A percentile compares a stretch with the other conserved stretches of the same genome.
These are phyloP conservation scores for Halcyon chelicuti DNA, from an alignment of 2,797 vertebrate genomes.

Conservation along the genomic window DNA sequence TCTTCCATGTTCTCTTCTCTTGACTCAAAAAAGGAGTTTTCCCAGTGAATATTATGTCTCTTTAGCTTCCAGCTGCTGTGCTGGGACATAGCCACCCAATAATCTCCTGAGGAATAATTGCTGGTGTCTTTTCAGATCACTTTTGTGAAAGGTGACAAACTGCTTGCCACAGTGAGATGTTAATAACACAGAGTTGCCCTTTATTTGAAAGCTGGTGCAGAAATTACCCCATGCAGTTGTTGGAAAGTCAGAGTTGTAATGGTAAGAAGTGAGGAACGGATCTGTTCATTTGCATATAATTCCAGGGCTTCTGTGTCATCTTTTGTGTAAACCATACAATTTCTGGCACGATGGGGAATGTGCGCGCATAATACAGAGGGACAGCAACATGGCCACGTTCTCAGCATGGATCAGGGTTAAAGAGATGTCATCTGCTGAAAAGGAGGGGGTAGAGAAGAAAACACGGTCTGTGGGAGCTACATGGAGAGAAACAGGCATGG, in stretches of 20 bases:
- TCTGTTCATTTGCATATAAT: conserved; percentile 78
- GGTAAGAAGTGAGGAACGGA: conserved; percentile 15
- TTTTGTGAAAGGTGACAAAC: conserved; percentile 79
- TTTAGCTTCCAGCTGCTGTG: conserved; percentile 48
- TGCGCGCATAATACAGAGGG: conserved; percentile 42
- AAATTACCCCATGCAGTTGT: conserved; percentile 62
- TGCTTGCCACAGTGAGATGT: conserved; percentile 71
- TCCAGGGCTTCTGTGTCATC: conserved; percentile 70
- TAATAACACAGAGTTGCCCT: conserved; percentile 77
- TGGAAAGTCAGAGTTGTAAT: conserved; percentile 64
- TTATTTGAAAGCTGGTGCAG: conserved; percentile 69
- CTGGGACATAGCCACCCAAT: conserved; percentile 64
- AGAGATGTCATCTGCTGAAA: background rate
- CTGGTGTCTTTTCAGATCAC: conserved; percentile 80
- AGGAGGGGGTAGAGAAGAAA: background rate
- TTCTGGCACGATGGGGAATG: conserved; percentile 59
- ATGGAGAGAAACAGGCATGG: background rate
- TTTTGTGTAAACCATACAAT: conserved; percentile 73
- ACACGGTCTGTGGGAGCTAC: background rate
- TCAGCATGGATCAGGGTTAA: conserved; percentile 10
- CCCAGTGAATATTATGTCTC: background rate
- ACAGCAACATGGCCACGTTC: background rate
- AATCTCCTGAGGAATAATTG: conserved; percentile 80
- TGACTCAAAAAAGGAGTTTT: conserved; percentile 25
- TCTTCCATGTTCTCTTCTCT: background rate